A percentile compares a stretch with the other conserved stretches of the same genome.
These are phyloP conservation scores for Peucedramus taeniatus DNA, from an alignment of 2,113 vertebrate species.

Conservation along the genomic window DNA sequence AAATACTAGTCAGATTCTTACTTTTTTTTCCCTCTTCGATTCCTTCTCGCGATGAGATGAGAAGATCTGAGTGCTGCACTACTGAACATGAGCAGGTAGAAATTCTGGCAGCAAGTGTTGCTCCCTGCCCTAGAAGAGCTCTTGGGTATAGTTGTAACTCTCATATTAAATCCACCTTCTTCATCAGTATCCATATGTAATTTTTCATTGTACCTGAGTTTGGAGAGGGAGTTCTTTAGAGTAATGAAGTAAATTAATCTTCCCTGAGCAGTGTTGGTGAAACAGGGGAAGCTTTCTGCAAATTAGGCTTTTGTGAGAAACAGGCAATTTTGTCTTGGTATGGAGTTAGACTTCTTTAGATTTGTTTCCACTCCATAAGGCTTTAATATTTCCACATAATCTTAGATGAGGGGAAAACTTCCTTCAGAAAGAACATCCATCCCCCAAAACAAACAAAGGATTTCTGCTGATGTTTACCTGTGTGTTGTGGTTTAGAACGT, in stretches of 20 bases:
- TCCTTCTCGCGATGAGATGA: not conserved
- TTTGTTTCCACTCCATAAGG: not conserved
- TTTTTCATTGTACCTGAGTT: not conserved
- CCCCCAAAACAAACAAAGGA: not conserved
- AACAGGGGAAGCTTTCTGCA: not conserved
- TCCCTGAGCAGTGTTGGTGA: not conserved
- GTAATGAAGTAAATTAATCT: not conserved
- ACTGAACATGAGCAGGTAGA: not conserved
- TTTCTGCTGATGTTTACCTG: not conserved
- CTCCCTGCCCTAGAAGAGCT: not conserved
- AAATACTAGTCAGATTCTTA: not conserved
- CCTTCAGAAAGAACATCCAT: not conserved
- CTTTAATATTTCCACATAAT: not conserved
- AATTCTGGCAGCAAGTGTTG: fast-evolving
- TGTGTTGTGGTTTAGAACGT: not conserved
- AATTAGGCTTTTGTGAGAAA: not conserved
- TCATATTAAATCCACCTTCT: not conserved
- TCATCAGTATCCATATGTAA: not conserved
- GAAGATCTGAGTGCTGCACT: not conserved
- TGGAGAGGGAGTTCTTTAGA: not conserved
- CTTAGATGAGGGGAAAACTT: not conserved
- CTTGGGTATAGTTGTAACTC: not conserved
- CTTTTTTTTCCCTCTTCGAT: not conserved
- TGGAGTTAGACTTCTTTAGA: not conserved
- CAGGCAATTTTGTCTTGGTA: not conserved